Conservation (phyloP, 2,797 vertebrate species). For the Acipenser ruthenus region DNA sequence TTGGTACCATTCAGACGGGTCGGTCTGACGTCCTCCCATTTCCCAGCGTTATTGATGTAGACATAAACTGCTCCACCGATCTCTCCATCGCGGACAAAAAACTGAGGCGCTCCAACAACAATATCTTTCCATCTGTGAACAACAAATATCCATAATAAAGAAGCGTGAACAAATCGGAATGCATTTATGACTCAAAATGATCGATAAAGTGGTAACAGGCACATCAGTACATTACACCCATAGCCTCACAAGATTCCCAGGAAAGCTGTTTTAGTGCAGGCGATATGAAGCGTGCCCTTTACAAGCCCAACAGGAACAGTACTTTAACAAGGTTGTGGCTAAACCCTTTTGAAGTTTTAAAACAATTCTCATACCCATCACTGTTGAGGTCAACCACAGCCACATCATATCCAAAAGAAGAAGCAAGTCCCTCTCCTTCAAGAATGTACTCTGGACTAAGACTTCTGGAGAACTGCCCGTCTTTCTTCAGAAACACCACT, state of each 20-base stretch:
- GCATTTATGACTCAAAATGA: too few species aligned
- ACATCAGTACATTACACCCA: too few species aligned
- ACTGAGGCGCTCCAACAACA: conserved; percentile 89
- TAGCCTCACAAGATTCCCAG: too few species aligned
- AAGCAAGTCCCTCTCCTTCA: conserved; percentile 82
- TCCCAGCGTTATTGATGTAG: conserved; percentile 81
- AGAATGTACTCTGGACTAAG: conserved; percentile 67
- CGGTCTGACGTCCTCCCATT: conserved; percentile 67
- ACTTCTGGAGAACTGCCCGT: conserved; percentile 40
- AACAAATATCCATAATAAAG: not conserved
- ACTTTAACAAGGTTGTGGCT: too few species aligned
- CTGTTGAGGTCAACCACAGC: conserved; percentile 86
- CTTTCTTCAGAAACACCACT: conserved; percentile 77
- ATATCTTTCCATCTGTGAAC: conserved; percentile 86
- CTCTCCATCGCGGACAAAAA: conserved; percentile 80
- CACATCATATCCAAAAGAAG: conserved; percentile 92
- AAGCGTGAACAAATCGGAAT: not conserved
- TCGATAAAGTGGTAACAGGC: too few species aligned
- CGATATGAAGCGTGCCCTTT: too few species aligned
- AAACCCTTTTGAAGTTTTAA: not conserved
- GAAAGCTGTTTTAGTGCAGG: too few species aligned
- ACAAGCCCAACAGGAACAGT: too few species aligned
- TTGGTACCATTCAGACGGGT: conserved; percentile 76
- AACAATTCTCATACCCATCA: conserved; percentile 65
- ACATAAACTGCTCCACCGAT: conserved; percentile 86